These are phyloP conservation scores for Enteromius fasciolatus DNA, from an alignment of 2,797 vertebrate species.

Conservation along the genomic window DNA sequence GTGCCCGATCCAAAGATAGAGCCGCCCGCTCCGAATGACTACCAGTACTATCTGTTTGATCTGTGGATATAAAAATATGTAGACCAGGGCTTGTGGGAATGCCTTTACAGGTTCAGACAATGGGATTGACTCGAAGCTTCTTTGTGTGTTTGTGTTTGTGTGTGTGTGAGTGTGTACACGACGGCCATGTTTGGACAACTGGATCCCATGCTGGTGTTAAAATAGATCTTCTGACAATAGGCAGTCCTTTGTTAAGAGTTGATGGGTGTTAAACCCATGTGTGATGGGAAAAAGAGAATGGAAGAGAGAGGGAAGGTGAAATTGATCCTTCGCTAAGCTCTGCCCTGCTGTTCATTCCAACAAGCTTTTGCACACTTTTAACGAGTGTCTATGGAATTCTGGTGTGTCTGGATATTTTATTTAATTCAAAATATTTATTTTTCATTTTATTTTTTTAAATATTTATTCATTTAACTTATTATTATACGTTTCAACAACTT, in stretches of 20 bases:
- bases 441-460: neutral
- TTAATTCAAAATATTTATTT: neutral
- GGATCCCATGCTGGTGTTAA: conserved; percentile 42
- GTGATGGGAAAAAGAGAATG: conserved; percentile 6
- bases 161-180: neutral
- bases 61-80: conserved; percentile 41
- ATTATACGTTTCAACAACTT: neutral
- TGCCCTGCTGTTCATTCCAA: neutral
- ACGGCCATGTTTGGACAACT: conserved; percentile 32
- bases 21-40: conserved; percentile 38
- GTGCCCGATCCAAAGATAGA: conserved; percentile 46
- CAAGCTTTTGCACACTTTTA: neutral
- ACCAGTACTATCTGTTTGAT: conserved; percentile 45
- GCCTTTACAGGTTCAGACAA: conserved; percentile 27
- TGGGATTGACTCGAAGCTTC: neutral
- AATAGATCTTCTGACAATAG: conserved; percentile 43
- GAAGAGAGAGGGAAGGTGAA: conserved; percentile 15
- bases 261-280: conserved; percentile 16
- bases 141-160: conserved; percentile 1
- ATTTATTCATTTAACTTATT: neutral
- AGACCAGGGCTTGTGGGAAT: conserved; percentile 31
- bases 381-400: neutral
- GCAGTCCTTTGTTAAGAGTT: conserved; percentile 14
- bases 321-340: conserved; percentile 21
- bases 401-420: neutral